phyloP scores from a whole-genome alignment of 2,797 vertebrate genomes.

The Karalla daura region DNA sequence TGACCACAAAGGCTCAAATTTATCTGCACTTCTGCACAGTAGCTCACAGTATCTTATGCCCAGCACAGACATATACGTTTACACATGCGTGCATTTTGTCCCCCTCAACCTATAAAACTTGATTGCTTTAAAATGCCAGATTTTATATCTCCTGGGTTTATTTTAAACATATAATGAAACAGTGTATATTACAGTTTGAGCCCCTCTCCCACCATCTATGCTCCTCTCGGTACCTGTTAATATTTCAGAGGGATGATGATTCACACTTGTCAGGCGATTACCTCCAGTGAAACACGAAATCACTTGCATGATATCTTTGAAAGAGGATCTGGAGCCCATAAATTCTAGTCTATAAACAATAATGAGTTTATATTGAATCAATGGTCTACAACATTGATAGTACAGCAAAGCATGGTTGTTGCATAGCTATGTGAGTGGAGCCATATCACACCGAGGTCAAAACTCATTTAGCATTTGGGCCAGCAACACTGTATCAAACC shows the following conservation, averaged over 20 bases:
- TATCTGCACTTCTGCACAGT: constrained; percentile 32
- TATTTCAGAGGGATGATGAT: background rate
- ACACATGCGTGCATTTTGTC: constrained; percentile 4
- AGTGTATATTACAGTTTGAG: background rate
- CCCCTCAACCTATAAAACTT: background rate
- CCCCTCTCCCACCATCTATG: background rate
- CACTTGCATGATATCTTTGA: background rate
- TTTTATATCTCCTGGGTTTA: constrained; percentile 9
- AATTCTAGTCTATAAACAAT: constrained; percentile 6
- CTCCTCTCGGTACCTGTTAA: background rate
- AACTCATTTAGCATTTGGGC: constrained; percentile 12
- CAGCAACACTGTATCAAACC: background rate
- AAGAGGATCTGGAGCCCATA: constrained; percentile 1
- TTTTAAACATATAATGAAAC: constrained; percentile 23
- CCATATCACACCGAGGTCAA: constrained; percentile 18
- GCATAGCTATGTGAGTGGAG: background rate
- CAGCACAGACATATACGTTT: background rate
- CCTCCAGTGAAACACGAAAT: constrained; percentile 20
- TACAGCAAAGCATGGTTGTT: background rate
- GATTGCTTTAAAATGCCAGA: background rate
- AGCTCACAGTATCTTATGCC: constrained; percentile 5
- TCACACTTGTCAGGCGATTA: constrained; percentile 4
- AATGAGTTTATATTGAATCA: background rate
- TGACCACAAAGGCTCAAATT: constrained; percentile 53
- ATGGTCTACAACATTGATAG: background rate